phyloP scores from a whole-genome alignment of 1,140 invertebrate species.

The Whitmania pigra region DNA sequence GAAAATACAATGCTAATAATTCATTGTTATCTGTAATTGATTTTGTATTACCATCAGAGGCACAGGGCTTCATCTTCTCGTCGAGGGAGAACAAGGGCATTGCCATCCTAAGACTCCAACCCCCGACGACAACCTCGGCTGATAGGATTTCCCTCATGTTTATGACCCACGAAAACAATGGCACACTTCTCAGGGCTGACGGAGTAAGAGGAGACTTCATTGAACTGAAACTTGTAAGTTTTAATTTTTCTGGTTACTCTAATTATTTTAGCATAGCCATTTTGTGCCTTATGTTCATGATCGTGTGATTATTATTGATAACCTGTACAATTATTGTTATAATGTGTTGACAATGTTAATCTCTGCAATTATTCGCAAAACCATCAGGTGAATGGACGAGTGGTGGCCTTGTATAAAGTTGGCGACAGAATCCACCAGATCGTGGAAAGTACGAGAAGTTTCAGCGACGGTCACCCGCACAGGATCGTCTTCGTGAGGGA shows the following conservation, averaged over 20 bases:
- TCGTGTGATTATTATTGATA: too few species aligned
- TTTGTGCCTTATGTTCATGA: not conserved
- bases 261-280: not conserved
- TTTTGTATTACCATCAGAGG: too few species aligned
- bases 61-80: too few species aligned
- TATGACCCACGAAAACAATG: slow-evolving; percentile 33
- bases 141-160: slow-evolving; percentile 35
- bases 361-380: too few species aligned
- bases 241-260: not conserved
- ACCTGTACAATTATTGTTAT: too few species aligned
- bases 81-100: too few species aligned
- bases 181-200: slow-evolving; percentile 29
- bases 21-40: too few species aligned
- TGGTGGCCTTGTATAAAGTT: slow-evolving; percentile 31
- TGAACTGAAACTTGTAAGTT: slow-evolving; percentile 32
- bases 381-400: slow-evolving; percentile 31
- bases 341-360: too few species aligned
- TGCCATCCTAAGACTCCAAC: too few species aligned
- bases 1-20: too few species aligned
- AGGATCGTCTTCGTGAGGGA: slow-evolving; percentile 32
- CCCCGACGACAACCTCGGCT: not conserved
- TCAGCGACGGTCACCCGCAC: slow-evolving; percentile 35
- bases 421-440: slow-evolving; percentile 25
- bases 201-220: slow-evolving; percentile 31
- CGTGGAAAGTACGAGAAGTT: slow-evolving; percentile 23